phyloP scores from a whole-genome alignment of 2,888 invertebrate species.

The Ormyrus labotus region DNA sequence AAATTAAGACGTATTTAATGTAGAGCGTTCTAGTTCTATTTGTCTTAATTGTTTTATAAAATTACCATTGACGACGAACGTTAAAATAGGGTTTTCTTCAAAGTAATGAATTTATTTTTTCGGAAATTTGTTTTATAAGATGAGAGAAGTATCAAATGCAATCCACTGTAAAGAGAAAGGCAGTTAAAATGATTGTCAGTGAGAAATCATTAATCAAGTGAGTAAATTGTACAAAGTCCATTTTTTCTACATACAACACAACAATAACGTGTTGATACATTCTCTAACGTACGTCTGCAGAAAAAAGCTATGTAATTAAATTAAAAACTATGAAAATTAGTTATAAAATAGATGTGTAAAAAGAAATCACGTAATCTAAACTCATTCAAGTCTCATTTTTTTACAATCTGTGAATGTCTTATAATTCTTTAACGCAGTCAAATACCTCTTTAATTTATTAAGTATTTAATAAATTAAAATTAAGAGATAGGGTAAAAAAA shows the following conservation, averaged over 20 bases:
- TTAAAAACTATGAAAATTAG: conserved; percentile 32
- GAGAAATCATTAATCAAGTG: conserved; percentile 32
- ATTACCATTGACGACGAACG: conserved; percentile 5
- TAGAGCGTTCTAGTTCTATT: conserved; percentile 54
- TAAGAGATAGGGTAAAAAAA: background rate
- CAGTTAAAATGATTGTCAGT: conserved; percentile 32
- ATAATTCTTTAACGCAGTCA: conserved; percentile 16
- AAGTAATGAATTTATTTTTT: conserved; percentile 33
- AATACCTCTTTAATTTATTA: conserved; percentile 21
- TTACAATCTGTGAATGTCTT: conserved; percentile 10
- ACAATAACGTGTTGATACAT: conserved; percentile 31
- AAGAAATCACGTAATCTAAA: background rate
- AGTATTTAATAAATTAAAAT: background rate
- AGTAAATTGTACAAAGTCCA: conserved; percentile 51
- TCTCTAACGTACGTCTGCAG: conserved; percentile 13
- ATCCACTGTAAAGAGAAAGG: background rate
- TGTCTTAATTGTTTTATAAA: conserved; percentile 31
- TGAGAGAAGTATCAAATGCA: background rate
- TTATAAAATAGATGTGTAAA: background rate
- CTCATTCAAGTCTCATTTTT: background rate
- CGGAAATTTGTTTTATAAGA: background rate
- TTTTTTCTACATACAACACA: conserved; percentile 43
- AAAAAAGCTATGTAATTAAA: conserved; percentile 48
- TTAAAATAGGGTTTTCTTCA: conserved; percentile 26
- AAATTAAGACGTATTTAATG: conserved; percentile 22